Conservation (phyloP, 1,140 invertebrate species). For the Aphis gossypii region DNA sequence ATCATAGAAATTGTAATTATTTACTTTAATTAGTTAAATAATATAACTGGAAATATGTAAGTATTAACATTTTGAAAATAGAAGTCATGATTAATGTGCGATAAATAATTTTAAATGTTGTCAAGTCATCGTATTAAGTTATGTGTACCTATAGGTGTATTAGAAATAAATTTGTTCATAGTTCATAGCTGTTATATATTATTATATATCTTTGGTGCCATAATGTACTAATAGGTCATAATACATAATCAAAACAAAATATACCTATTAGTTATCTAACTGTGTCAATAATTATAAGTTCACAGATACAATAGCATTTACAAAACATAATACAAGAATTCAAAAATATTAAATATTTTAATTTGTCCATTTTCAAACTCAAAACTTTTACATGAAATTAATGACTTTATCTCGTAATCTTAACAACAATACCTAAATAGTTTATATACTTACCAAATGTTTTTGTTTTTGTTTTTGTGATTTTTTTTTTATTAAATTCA, state of each 20-base stretch:
- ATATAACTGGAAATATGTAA: not conserved
- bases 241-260: not conserved
- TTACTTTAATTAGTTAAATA: not conserved
- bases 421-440: not conserved
- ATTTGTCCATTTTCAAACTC: not conserved
- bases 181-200: not conserved
- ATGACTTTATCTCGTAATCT: not conserved
- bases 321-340: not conserved
- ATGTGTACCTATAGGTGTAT: not conserved
- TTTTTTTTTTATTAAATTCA: too few species aligned
- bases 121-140: not conserved
- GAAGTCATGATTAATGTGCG: conserved; percentile 14
- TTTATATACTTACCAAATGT: not conserved
- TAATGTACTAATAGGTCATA: not conserved
- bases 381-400: not conserved
- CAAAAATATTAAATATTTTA: not conserved
- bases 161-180: not conserved
- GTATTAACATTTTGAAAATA: not conserved
- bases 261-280: not conserved
- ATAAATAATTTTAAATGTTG: not conserved
- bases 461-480: too few species aligned
- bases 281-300: not conserved
- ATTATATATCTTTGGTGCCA: not conserved
- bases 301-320: not conserved
- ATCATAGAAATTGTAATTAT: not conserved